Evolutionary conservation across 2,113 vertebrate species (phyloP).

Genomic region (Labeo catla): DNA sequence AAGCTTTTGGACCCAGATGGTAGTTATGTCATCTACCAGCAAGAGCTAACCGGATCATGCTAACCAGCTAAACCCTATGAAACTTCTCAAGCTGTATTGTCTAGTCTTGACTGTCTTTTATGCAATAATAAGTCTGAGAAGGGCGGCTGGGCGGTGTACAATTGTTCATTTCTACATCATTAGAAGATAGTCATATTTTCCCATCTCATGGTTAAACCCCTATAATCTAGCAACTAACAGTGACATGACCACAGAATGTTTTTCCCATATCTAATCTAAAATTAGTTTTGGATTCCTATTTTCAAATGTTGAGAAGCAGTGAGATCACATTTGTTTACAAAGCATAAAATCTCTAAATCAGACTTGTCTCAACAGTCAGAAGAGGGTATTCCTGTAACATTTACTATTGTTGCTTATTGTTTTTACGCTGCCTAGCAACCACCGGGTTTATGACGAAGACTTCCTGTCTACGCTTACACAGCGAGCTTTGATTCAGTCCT

Average conservation of each 20-base stretch:
- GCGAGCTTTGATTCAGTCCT: slow-evolving; percentile 48
- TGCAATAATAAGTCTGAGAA: background rate
- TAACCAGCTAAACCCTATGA: background rate
- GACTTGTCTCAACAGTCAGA: slow-evolving; percentile 1
- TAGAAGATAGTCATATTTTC: slow-evolving; percentile 12
- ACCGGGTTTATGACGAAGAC: slow-evolving; percentile 9
- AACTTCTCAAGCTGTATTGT: background rate
- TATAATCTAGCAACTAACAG: background rate
- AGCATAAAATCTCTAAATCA: background rate
- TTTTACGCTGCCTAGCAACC: slow-evolving; percentile 49
- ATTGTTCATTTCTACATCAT: slow-evolving; percentile 10
- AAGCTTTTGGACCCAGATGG: background rate
- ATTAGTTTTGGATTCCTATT: background rate
- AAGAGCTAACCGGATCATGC: background rate
- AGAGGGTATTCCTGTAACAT: slow-evolving; percentile 20
- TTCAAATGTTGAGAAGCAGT: background rate
- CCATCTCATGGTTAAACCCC: background rate
- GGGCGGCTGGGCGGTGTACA: background rate
- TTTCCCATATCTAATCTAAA: background rate
- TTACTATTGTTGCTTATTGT: slow-evolving; percentile 14
- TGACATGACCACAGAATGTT: background rate
- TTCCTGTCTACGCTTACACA: slow-evolving; percentile 46
- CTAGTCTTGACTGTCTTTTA: background rate
- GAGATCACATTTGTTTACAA: background rate
- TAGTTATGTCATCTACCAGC: background rate